phyloP scores from a whole-genome alignment of 1,140 invertebrate genomes.

The Neodiprion virginianus region DNA sequence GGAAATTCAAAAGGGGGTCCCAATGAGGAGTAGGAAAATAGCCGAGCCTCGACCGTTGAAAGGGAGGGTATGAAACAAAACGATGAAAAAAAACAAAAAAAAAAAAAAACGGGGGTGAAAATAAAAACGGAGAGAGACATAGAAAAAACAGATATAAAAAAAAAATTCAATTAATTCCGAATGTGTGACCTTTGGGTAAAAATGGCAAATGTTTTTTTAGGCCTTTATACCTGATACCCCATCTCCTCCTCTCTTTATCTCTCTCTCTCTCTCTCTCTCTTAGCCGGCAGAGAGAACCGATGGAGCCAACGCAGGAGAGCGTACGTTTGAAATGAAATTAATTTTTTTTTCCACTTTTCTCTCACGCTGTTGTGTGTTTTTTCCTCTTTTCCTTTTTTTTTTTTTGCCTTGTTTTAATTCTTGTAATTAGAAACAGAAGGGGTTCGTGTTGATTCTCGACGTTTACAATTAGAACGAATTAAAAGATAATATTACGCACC shows the following conservation, averaged over 20 bases:
- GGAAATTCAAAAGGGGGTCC: conserved; percentile 30
- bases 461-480: background rate
- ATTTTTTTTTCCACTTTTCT: conserved; percentile 24
- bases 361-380: background rate
- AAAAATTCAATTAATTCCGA: conserved; percentile 4
- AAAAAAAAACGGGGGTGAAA: conserved; percentile 21
- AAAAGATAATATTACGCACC: background rate
- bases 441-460: background rate
- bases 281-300: background rate
- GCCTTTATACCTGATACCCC: conserved; percentile 32
- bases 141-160: conserved; percentile 21
- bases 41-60: conserved; percentile 24
- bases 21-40: background rate
- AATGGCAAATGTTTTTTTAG: conserved; percentile 46
- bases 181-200: conserved; percentile 19
- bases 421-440: conserved; percentile 30
- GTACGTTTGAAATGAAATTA: conserved; percentile 28
- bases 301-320: conserved; percentile 8
- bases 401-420: conserved; percentile 21
- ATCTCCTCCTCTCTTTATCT: background rate
- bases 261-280: background rate
- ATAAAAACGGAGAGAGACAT: conserved; percentile 6
- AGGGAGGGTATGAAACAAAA: conserved; percentile 11
- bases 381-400: conserved; percentile 12
- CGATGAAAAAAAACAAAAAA: conserved; percentile 1